Evolutionary conservation across 2,888 invertebrate genomes (phyloP), one percentile per base, ranked within the genome.

Genomic region (Helicoverpa assulta): DNA sequence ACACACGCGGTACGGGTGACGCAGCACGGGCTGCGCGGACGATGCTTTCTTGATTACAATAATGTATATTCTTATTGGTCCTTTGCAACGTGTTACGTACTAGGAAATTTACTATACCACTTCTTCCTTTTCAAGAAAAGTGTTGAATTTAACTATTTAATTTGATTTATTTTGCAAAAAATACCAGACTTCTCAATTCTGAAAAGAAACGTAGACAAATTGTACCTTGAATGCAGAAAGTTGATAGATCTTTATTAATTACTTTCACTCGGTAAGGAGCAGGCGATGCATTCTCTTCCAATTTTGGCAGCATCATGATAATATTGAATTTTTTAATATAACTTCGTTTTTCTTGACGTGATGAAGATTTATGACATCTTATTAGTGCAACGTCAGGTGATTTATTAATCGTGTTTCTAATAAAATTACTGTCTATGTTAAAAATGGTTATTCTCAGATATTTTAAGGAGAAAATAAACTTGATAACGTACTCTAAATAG

Each of bases 361-460:
- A 71, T 21, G 50, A 65, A 60, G 60, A 74, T 74, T 77, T 65
- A 77, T 74, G 53, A 29, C 37, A 10, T 52, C 29, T 7, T 43
- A 54, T 64, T 64, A 55, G 4, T 60, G 71, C 72, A 43, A 53
- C 12, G 72, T 74, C 74, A 74, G 77, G 50, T 10, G 16, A 70
- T 14, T n/a, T 52, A 43, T 53, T 55, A 70, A 40, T 59, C 16
- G 29, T 65, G n/a, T 57, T 64, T 70, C 7, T 26, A 43, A 60
- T 53, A 53, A 50, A 53, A 55, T 63, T 10, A 8, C 33, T 50
- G 54, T 58, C 14, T 58, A 43, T 61, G 40, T 6, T 14, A 50
- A 37, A 33, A 51, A 43, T 50, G 21, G 60, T 50, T 19, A 57
- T 21, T 33, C 21, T 51, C 16, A 21, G 4, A 43, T 12, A 5